Evolutionary conservation across 2,113 vertebrate species (phyloP).

Genomic region (Sorex araneus): DNA sequence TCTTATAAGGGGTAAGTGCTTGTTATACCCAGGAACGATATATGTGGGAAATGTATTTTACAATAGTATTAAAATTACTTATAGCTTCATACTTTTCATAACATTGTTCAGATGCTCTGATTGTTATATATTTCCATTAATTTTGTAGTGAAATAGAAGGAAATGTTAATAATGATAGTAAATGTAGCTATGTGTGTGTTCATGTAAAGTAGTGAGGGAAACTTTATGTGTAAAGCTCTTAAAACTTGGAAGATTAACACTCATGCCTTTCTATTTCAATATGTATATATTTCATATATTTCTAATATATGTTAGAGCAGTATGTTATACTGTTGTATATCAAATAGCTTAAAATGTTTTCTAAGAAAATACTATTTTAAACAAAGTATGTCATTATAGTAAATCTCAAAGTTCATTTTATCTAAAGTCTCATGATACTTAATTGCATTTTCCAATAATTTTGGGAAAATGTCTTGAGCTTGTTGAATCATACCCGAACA

Average conservation of each 20-base stretch:
- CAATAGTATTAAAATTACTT: background rate
- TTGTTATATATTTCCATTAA: constrained; percentile 14
- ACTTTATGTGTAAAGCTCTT: constrained; percentile 25
- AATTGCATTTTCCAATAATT: constrained; percentile 55
- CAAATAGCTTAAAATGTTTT: constrained; percentile 59
- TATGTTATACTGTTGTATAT: background rate
- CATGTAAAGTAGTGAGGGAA: constrained; percentile 52
- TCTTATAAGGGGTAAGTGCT: constrained; percentile 44
- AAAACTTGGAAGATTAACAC: constrained; percentile 44
- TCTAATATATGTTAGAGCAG: constrained; percentile 26
- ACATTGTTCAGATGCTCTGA: constrained; percentile 1
- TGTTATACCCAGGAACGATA: constrained; percentile 26
- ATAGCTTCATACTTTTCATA: constrained; percentile 34
- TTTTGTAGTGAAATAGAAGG: constrained; percentile 32
- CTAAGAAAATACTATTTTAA: constrained; percentile 60
- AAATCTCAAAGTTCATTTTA: constrained; percentile 55
- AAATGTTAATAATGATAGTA: constrained; percentile 25
- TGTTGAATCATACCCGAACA: constrained; percentile 44
- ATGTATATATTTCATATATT: constrained; percentile 30
- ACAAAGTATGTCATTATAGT: constrained; percentile 56
- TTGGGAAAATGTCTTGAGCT: background rate
- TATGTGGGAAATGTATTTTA: constrained; percentile 29
- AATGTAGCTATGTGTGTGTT: constrained; percentile 4
- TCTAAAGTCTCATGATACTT: constrained; percentile 54
- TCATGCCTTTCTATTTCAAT: constrained; percentile 51